Evolutionary conservation across 2,113 vertebrate species (phyloP).

Genomic region (Vombatus ursinus): DNA sequence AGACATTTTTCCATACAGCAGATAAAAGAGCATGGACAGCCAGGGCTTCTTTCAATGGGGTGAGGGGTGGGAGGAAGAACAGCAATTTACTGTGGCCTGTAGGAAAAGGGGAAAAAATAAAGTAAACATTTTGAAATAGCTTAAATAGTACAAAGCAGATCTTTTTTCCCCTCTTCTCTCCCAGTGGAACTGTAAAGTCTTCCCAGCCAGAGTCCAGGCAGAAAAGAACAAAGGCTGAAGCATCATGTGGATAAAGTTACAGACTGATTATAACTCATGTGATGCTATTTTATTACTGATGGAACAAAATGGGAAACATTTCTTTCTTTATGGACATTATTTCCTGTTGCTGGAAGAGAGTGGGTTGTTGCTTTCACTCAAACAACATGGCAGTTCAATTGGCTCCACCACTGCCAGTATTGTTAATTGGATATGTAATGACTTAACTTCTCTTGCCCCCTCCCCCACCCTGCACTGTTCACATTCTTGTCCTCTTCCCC

Average conservation of each 20-base stretch:
- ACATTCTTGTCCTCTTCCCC: not conserved
- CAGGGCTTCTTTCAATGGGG: conserved; percentile 18
- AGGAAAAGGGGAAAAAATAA: conserved; percentile 21
- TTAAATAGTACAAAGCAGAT: conserved; percentile 57
- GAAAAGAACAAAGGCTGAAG: conserved; percentile 67
- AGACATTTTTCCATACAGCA: conserved; percentile 60
- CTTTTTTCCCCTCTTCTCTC: not conserved
- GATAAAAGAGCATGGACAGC: conserved; percentile 59
- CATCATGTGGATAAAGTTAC: conserved; percentile 62
- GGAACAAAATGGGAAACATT: conserved; percentile 64
- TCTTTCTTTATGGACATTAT: conserved; percentile 52
- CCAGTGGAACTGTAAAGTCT: conserved; percentile 57
- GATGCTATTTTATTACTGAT: conserved; percentile 66
- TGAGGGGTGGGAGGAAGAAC: conserved; percentile 10
- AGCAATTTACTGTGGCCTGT: conserved; percentile 39
- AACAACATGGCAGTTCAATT: not conserved
- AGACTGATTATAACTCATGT: conserved; percentile 59
- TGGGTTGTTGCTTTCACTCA: conserved; percentile 29
- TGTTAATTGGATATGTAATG: not conserved
- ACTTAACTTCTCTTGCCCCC: not conserved
- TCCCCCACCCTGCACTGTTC: not conserved
- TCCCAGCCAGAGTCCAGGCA: conserved; percentile 44
- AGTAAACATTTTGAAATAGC: conserved; percentile 63
- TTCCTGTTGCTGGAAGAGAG: conserved; percentile 56
- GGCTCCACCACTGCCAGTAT: not conserved